Conservation (phyloP, 2,888 invertebrate species). For the Apomyelois bistriatella region DNA sequence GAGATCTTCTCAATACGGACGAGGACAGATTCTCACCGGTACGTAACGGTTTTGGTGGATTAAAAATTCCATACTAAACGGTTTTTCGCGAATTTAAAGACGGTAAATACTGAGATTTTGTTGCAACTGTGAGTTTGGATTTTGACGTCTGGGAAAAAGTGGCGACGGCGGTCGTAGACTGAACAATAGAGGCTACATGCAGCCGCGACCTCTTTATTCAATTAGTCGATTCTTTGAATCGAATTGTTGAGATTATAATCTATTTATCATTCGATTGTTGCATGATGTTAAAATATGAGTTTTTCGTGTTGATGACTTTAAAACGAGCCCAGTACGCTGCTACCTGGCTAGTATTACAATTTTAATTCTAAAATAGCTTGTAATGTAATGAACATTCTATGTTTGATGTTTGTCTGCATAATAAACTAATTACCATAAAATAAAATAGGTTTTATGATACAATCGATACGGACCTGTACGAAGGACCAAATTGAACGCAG, state of each 20-base stretch:
- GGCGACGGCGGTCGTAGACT: neutral
- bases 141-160: conserved; percentile 10
- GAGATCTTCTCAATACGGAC: conserved; percentile 68
- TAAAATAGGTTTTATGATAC: too few relatives aligned
- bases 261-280: neutral
- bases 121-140: conserved; percentile 4
- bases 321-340: too few relatives aligned
- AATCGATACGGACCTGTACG: too few relatives aligned
- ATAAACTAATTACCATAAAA: too few relatives aligned
- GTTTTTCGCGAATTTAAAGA: neutral
- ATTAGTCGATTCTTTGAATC: conserved; percentile 13
- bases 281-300: too few relatives aligned
- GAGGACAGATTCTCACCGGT: conserved; percentile 68
- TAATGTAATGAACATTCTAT: too few relatives aligned
- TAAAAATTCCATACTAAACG: neutral
- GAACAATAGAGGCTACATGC: conserved; percentile 11
- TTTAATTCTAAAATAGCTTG: too few relatives aligned
- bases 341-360: too few relatives aligned
- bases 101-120: neutral
- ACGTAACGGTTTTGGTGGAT: conserved; percentile 24
- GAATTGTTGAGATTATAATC: neutral
- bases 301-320: too few relatives aligned
- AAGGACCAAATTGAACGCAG: too few relatives aligned
- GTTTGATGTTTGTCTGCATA: too few relatives aligned
- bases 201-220: conserved; percentile 13